A percentile compares a stretch with the other conserved stretches of the same genome.
Conservation (phyloP, 2,888 invertebrate genomes). For the Nomada flava region DNA sequence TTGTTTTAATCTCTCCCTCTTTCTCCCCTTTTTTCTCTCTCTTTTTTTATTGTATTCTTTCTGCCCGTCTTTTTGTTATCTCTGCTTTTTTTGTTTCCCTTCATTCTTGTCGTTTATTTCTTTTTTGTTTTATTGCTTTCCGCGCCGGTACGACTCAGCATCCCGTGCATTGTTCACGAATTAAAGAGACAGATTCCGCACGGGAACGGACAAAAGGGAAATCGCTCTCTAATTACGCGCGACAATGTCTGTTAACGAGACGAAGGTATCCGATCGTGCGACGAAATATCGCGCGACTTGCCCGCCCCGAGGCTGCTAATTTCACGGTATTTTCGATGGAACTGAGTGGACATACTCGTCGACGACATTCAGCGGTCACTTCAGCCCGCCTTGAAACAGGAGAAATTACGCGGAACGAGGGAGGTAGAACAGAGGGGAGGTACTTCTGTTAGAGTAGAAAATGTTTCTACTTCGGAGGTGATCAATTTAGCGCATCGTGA, state of each 20-base stretch:
- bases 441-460: no score
- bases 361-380: neutral
- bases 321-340: slow-evolving; percentile 17
- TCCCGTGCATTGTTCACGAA: slow-evolving; percentile 58
- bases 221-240: slow-evolving; percentile 60
- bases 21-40: neutral
- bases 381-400: no score
- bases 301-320: slow-evolving; percentile 31
- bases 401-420: no score
- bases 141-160: slow-evolving; percentile 13
- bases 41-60: slow-evolving; percentile 2
- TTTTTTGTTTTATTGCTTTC: neutral
- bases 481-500: no score
- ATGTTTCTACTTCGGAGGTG: no score
- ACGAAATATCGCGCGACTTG: slow-evolving; percentile 22
- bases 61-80: neutral
- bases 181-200: slow-evolving; percentile 46
- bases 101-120: slow-evolving; percentile 6
- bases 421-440: no score
- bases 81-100: neutral
- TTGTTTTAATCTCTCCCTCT: slow-evolving; percentile 16
- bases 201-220: slow-evolving; percentile 41
- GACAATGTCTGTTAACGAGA: slow-evolving; percentile 71
- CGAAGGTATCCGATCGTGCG: slow-evolving; percentile 39
- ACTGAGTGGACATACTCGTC: slow-evolving; percentile 8